Evolutionary conservation across 2,888 invertebrate species (phyloP), one percentile per base, ranked within the genome.

Genomic region (Brachycybe producta): DNA sequence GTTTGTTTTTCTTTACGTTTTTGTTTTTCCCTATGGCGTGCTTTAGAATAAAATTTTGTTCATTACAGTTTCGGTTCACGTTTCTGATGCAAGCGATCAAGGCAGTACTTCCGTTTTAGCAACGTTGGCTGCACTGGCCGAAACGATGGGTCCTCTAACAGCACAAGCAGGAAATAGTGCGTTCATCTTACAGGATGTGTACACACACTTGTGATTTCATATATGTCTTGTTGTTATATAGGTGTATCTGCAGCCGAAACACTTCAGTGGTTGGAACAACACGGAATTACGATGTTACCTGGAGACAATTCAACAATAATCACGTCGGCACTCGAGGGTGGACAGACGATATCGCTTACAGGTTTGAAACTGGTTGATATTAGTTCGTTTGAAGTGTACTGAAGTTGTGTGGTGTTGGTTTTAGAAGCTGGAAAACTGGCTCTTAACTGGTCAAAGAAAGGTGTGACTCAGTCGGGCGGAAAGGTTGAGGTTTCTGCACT

Each of bases 241-340:
- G 48, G 41, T n/a, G 23, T 27, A 23, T 39, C 47, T 39, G 47
- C 35, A 26, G 42, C 54, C 19, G 69, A 67, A 34, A 65, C 68
- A 23, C 59, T 68, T 55, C 76, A 78, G 64, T 72, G 88, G 67
- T 72, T 90, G 53, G 82, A 86, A 64, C 76, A 79, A 58, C 86
- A 88, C 68, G 88, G 87, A 55, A 86, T 88, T 61, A 81, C 84
- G 40, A 81, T 90, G 79, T 75, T 88, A 64, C 82, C 85, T 45
- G 73, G 78, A 21, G 87, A 87, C 65, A 78, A 80, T 58, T 76
- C 71, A 67, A 82, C 70, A 53, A 74, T 82, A 55, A 77, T 87
- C 51, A 80, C 81, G 57, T 80, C 77, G 53, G 87, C 86, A 28
- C 75, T 91, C 65, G 82, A 84, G 70, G 82, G 80, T 66, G 90